Percentiles rank a stretch among this genome's conserved stretches.
These are phyloP conservation scores for Coracopsis vasa DNA, from an alignment of 2,113 vertebrate species.

Conservation along the genomic window DNA sequence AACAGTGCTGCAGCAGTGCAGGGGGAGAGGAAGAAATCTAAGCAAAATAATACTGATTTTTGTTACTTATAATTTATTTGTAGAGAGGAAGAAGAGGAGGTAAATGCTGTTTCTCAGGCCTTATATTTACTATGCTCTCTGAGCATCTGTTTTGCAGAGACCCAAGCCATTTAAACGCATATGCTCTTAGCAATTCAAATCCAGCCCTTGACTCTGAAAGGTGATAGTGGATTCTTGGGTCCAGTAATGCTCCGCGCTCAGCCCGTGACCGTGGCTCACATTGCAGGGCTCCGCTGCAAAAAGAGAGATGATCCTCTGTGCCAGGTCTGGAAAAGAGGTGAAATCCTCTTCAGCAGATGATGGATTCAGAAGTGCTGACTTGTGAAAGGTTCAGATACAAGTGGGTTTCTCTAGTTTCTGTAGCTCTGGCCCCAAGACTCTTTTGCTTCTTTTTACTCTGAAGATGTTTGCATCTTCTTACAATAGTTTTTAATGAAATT, in stretches of 20 bases:
- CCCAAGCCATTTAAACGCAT: fast-evolving
- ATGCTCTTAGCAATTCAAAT: not conserved
- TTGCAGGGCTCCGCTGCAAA: not conserved
- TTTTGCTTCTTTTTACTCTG: not conserved
- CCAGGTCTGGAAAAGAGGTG: not conserved
- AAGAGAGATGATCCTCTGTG: not conserved
- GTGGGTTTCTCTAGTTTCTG: not conserved
- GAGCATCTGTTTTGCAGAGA: not conserved
- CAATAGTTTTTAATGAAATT: not conserved
- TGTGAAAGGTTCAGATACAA: not conserved
- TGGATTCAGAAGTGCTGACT: not conserved
- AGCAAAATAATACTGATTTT: not conserved
- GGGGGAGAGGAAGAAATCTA: not conserved
- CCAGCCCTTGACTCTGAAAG: not conserved
- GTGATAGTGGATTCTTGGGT: not conserved
- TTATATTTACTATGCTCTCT: not conserved
- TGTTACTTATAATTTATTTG: not conserved
- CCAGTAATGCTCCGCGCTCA: fast-evolving
- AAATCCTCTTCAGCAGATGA: not conserved
- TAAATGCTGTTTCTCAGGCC: not conserved
- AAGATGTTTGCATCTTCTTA: not conserved
- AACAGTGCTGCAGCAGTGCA: not conserved
- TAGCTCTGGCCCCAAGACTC: not conserved
- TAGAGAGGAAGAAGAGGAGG: not conserved
- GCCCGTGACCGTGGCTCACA: not conserved